Base-by-base conservation (phyloP, 2,113 vertebrate genomes). In the Probosciger aterrimus region DNA sequence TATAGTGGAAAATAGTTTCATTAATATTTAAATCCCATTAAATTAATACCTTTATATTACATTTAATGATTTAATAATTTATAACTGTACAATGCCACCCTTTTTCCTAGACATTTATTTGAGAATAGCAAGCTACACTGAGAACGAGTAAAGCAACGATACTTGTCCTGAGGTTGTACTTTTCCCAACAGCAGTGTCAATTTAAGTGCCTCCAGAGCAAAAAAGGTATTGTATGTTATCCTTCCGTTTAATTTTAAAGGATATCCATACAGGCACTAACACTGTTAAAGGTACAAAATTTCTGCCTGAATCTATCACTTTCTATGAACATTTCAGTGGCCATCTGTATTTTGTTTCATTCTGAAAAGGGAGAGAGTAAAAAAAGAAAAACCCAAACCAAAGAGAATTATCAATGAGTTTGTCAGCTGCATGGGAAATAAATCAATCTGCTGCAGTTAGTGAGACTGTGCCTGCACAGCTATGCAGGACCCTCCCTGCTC, bases 331-430 rank as follows among this genome's bases (percentile, higher is more conserved):
- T 81, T 82, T 84, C 63, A 74, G 81, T 37, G 65, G 70, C 59
- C 57, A 93, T 91, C 83, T 95, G 85, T 50, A 82, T 96, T 97
- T 95, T 86, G 78, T 92, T 95, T 96, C 88, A 86, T 90, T 93
- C 81, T 90, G 80, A 87, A 78, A 86, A 74, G 33, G 2, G 4
- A 75, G 27, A 82, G 8, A 59, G 20, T 10, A 6, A 46, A 68
- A 86, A 73, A 75, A 43, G 14, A 75, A 14, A 37, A 35, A n/a
- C 55, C 33, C 55, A 50, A 3, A 69, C 17, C 14, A 52, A 31
- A 27, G 14, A 86, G 11, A 60, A 52, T 16, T 37, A 76, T 33
- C 44, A 52, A 8, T 41, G 10, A 70, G 22, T 47, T 70, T 3
- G 57, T 37, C 41, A 75, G 13, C 33, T 44, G 46, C 33, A 33